Percentiles rank a stretch among this genome's conserved stretches.
These are phyloP conservation scores for Cherax destructor DNA, from an alignment of 1,140 invertebrate genomes.

Conservation along the genomic window DNA sequence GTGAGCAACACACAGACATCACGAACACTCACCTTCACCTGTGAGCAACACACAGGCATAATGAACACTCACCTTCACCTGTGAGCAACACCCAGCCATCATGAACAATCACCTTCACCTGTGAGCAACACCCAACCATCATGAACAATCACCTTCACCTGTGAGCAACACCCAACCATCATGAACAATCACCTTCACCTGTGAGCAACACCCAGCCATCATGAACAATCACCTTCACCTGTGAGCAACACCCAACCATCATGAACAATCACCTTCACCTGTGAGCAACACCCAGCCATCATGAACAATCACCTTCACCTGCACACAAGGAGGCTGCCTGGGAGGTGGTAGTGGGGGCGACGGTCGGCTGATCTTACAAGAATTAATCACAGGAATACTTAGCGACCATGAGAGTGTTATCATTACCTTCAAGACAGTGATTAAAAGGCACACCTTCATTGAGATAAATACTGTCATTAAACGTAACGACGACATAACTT, in stretches of 20 bases:
- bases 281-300: neutral
- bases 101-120: too few species aligned
- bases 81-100: too few species aligned
- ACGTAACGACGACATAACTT: conserved; percentile 62
- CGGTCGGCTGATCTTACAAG: conserved; percentile 44
- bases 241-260: too few species aligned
- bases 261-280: too few species aligned
- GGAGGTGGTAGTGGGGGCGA: neutral
- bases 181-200: too few species aligned
- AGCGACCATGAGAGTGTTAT: conserved; percentile 56
- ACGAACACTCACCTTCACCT: too few species aligned
- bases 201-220: too few species aligned
- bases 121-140: too few species aligned
- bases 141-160: too few species aligned
- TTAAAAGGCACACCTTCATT: conserved; percentile 64
- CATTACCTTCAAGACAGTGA: conserved; percentile 64
- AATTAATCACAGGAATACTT: conserved; percentile 63
- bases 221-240: too few species aligned
- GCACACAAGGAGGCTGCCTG: neutral
- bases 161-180: too few species aligned
- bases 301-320: neutral
- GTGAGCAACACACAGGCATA: neutral
- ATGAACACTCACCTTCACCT: neutral
- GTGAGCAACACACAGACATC: too few species aligned
- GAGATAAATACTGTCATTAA: conserved; percentile 67